Conservation (phyloP, 2,797 vertebrate species). For the Sebastes umbrosus region DNA sequence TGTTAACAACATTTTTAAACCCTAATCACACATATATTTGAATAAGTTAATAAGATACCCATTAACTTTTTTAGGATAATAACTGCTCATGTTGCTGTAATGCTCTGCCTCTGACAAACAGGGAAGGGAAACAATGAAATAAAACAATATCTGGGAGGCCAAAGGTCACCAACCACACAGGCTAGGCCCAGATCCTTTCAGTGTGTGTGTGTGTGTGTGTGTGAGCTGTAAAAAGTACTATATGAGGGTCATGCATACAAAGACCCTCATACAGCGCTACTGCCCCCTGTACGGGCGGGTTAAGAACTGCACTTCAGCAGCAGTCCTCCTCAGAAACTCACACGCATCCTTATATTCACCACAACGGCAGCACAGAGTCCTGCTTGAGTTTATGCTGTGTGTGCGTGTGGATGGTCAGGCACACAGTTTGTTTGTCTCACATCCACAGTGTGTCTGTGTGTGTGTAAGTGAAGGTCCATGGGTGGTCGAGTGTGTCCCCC, state of each 20-base stretch:
- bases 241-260: neutral
- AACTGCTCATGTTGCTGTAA: neutral
- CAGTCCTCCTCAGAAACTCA: slow-evolving; percentile 11
- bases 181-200: neutral
- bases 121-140: slow-evolving; percentile 2
- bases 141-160: neutral
- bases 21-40: neutral
- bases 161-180: neutral
- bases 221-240: neutral
- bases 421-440: slow-evolving; percentile 30
- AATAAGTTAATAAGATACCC: neutral
- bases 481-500: slow-evolving; percentile 9
- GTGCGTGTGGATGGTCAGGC: slow-evolving; percentile 20
- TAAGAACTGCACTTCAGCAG: slow-evolving; percentile 12
- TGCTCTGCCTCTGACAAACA: neutral
- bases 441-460: slow-evolving; percentile 9
- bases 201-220: neutral
- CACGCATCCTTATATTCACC: slow-evolving; percentile 1
- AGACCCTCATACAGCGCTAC: slow-evolving; percentile 3
- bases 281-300: slow-evolving; percentile 2
- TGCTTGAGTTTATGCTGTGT: slow-evolving; percentile 23
- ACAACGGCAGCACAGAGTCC: slow-evolving; percentile 19
- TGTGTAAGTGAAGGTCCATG: slow-evolving; percentile 6
- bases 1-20: neutral
- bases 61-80: neutral